Percentiles rank a stretch among this genome's conserved stretches.
Conservation (phyloP, 2,888 invertebrate genomes). For the Megaustenia siamemsis region DNA sequence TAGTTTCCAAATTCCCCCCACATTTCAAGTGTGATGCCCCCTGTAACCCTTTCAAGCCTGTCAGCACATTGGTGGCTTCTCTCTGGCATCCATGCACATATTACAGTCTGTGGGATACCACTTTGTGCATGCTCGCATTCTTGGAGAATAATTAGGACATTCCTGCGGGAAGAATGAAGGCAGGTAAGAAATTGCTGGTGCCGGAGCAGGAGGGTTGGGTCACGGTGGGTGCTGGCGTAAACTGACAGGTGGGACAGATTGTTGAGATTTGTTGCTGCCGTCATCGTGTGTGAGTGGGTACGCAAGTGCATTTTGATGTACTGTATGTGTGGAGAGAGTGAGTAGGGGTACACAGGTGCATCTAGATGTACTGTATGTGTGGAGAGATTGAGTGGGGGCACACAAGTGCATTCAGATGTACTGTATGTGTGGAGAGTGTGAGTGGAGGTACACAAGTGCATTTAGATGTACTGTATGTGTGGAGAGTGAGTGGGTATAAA, state of each 20-base stretch:
- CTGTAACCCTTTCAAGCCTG: neutral
- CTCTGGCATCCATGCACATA: constrained; percentile 9
- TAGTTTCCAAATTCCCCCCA: neutral
- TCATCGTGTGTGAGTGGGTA: neutral
- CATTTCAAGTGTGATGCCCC: neutral
- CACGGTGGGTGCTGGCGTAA: neutral
- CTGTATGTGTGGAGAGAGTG: too few species aligned
- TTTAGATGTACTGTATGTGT: too few species aligned
- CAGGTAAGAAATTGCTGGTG: neutral
- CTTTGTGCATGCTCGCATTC: neutral
- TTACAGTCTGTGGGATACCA: constrained; percentile 13
- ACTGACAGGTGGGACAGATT: neutral
- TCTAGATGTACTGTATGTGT: too few species aligned
- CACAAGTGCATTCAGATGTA: too few species aligned
- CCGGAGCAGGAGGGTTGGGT: neutral
- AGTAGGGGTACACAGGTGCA: too few species aligned
- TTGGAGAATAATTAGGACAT: constrained; percentile 38
- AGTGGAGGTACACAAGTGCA: too few species aligned
- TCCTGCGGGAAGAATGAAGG: neutral
- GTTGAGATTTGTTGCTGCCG: neutral
- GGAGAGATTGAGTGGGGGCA: neutral
- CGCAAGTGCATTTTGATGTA: too few species aligned
- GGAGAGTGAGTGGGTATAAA: too few species aligned
- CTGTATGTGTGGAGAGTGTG: too few species aligned
- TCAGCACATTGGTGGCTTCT: neutral